These are phyloP conservation scores for Cryptocephalus primarius DNA, from an alignment of 2,888 invertebrate genomes.

Conservation along the genomic window DNA sequence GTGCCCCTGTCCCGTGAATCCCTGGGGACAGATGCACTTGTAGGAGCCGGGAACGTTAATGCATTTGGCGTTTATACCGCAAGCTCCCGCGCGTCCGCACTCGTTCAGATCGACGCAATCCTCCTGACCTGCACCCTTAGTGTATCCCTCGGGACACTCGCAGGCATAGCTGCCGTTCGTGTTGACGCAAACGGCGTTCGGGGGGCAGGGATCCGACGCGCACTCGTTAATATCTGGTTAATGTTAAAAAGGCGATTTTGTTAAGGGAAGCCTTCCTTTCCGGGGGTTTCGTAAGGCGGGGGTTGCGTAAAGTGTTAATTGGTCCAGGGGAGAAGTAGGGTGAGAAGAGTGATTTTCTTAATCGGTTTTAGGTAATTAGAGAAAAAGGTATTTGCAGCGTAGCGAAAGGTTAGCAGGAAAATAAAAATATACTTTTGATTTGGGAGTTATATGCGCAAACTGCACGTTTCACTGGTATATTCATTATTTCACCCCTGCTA, in stretches of 20 bases:
- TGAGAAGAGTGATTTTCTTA: too few species aligned
- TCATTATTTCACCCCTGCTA: too few species aligned
- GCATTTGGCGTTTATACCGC: slow-evolving; percentile 69
- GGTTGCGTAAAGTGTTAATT: too few species aligned
- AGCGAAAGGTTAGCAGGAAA: too few species aligned
- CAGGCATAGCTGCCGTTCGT: slow-evolving; percentile 66
- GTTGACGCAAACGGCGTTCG: slow-evolving; percentile 63
- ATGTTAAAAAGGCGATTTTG: neutral
- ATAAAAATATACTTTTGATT: too few species aligned
- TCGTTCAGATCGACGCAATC: slow-evolving; percentile 66
- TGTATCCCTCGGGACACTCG: slow-evolving; percentile 60
- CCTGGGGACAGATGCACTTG: slow-evolving; percentile 65
- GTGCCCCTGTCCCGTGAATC: slow-evolving; percentile 65
- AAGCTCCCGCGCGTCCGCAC: slow-evolving; percentile 53
- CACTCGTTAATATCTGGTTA: slow-evolving; percentile 63
- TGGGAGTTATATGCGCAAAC: too few species aligned
- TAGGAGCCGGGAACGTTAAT: slow-evolving; percentile 71
- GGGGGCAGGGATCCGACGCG: slow-evolving; percentile 55
- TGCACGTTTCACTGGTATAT: too few species aligned
- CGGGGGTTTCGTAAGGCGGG: too few species aligned
- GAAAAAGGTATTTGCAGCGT: too few species aligned
- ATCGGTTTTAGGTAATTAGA: too few species aligned
- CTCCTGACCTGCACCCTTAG: slow-evolving; percentile 40
- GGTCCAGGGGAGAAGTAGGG: too few species aligned
- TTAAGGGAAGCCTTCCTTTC: too few species aligned